Evolutionary conservation across 1,140 invertebrate genomes (phyloP).

Genomic region (Palaemon carinicauda): DNA sequence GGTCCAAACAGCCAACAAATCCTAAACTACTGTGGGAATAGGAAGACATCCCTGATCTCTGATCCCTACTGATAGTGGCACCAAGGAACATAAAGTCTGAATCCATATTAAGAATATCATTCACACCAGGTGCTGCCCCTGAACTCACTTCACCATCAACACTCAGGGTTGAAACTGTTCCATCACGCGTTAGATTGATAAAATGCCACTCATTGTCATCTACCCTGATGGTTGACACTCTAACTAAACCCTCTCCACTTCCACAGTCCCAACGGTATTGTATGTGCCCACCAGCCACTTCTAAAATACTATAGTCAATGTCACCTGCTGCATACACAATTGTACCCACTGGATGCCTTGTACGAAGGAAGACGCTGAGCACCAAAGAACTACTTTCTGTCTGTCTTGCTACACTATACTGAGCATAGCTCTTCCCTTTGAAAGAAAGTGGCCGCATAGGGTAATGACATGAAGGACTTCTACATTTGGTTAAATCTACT

Average conservation of each 20-base stretch:
- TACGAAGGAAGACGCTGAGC: slow-evolving; percentile 83
- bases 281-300: slow-evolving; percentile 82
- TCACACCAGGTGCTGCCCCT: slow-evolving; percentile 81
- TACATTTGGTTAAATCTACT: slow-evolving; percentile 73
- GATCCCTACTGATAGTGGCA: slow-evolving; percentile 73
- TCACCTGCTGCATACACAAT: slow-evolving; percentile 85
- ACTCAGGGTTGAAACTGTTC: slow-evolving; percentile 51
- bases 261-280: slow-evolving; percentile 92
- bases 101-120: slow-evolving; percentile 85
- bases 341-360: slow-evolving; percentile 83
- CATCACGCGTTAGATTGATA: slow-evolving; percentile 65
- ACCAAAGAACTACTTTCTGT: slow-evolving; percentile 81
- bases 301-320: slow-evolving; percentile 88
- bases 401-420: slow-evolving; percentile 73
- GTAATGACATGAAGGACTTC: slow-evolving; percentile 73
- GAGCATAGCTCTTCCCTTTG: slow-evolving; percentile 83
- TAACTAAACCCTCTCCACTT: slow-evolving; percentile 84
- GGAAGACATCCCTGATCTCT: slow-evolving; percentile 11
- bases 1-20: slow-evolving; percentile 91
- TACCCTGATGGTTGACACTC: slow-evolving; percentile 77
- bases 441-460: slow-evolving; percentile 81
- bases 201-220: slow-evolving; percentile 92
- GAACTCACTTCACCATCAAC: slow-evolving; percentile 50
- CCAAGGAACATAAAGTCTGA: slow-evolving; percentile 84
- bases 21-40: slow-evolving; percentile 66